Evolutionary conservation across 2,797 vertebrate species (phyloP).

Genomic region (Setipinna tenuifilis): DNA sequence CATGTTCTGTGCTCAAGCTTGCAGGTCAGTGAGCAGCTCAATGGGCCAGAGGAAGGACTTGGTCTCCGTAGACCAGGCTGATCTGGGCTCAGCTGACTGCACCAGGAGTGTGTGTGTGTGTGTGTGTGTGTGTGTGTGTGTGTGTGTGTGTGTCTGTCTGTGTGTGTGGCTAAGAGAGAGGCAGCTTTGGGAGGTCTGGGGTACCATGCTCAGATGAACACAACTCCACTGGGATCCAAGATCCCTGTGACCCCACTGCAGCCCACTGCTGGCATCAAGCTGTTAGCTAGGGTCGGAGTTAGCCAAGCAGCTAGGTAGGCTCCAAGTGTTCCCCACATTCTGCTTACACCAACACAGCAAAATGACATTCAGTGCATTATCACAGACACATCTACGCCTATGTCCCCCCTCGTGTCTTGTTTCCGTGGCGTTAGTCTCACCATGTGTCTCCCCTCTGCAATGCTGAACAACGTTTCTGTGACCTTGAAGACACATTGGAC

Average conservation of each 20-base stretch:
- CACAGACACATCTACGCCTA: background rate
- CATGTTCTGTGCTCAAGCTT: background rate
- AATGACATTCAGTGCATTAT: background rate
- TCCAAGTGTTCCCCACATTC: background rate
- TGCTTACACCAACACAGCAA: background rate
- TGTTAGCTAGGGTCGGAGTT: background rate
- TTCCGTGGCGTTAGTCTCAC: no score
- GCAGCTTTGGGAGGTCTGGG: background rate
- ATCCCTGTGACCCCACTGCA: background rate
- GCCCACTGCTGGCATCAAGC: background rate
- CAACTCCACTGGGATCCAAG: background rate
- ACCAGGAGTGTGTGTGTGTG: background rate
- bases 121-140: background rate
- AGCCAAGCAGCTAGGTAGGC: background rate
- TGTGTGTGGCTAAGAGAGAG: background rate
- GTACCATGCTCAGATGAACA: background rate
- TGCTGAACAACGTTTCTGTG: background rate
- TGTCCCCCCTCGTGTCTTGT: no score
- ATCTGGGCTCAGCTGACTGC: background rate
- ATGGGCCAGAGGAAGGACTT: conserved; percentile 25
- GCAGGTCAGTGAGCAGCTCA: conserved; percentile 37
- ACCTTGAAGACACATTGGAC: background rate
- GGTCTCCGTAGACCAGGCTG: background rate
- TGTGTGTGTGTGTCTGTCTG: background rate
- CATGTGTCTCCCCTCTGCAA: no score